Percentiles rank a stretch among this genome's conserved stretches.
Evolutionary conservation across 1,140 invertebrate genomes (phyloP).

Genomic region (Drosophila kohkoa): DNA sequence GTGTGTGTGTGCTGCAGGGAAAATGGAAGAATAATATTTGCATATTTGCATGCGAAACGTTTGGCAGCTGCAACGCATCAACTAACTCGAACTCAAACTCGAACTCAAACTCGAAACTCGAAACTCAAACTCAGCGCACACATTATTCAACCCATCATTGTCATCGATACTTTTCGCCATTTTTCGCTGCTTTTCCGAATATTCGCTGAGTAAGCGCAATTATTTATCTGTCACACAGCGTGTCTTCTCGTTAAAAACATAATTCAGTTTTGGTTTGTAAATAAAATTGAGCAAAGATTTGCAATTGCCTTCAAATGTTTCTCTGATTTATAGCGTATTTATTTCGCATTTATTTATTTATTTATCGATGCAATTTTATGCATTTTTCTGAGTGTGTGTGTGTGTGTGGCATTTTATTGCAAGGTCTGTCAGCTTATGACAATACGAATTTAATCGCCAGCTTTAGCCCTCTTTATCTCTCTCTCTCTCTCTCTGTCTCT

Average conservation of each 20-base stretch:
- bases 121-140: background rate
- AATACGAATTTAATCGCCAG: conserved; percentile 51
- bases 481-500: background rate
- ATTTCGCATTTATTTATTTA: conserved; percentile 56
- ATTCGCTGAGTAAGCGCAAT: conserved; percentile 50
- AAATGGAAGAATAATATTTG: conserved; percentile 75
- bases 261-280: conserved; percentile 53
- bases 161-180: background rate
- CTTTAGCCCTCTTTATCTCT: background rate
- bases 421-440: conserved; percentile 57
- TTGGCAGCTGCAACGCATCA: conserved; percentile 27
- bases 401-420: background rate
- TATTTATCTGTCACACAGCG: conserved; percentile 55
- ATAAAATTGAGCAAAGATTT: conserved; percentile 70
- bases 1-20: conserved; percentile 20
- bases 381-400: conserved; percentile 1
- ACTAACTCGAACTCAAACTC: conserved; percentile 2
- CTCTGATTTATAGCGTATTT: conserved; percentile 59
- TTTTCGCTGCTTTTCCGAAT: background rate
- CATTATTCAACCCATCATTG: conserved; percentile 9
- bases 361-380: conserved; percentile 42
- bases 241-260: conserved; percentile 52
- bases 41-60: conserved; percentile 24
- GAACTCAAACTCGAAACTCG: background rate
- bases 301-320: conserved; percentile 55